These are phyloP conservation scores for Artemisiospiza belli DNA, from an alignment of 2,113 vertebrate genomes.

Conservation along the genomic window DNA sequence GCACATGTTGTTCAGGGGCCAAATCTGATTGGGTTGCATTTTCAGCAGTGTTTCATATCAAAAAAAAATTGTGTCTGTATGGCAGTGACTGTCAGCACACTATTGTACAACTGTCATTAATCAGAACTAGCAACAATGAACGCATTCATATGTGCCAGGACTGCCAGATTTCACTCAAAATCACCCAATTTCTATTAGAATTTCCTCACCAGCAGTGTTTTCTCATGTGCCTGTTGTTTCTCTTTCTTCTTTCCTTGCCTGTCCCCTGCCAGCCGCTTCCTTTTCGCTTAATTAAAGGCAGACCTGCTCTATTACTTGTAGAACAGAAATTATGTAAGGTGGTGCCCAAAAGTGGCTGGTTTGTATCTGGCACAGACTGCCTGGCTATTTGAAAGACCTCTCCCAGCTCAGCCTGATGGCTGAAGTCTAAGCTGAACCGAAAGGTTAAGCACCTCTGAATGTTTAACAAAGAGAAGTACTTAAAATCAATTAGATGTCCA, in stretches of 20 bases:
- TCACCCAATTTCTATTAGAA: conserved; percentile 63
- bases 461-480: conserved; percentile 47
- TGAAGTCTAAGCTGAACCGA: conserved; percentile 1
- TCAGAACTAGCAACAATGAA: conserved; percentile 77
- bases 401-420: neutral
- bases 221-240: conserved; percentile 54
- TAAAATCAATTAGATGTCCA: conserved; percentile 9
- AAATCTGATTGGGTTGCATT: conserved; percentile 81
- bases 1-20: conserved; percentile 77
- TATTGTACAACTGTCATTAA: conserved; percentile 79
- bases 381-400: neutral
- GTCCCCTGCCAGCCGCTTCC: neutral
- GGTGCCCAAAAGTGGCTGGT: neutral
- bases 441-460: conserved; percentile 18
- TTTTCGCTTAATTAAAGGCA: conserved; percentile 57
- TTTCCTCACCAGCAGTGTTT: conserved; percentile 64
- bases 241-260: conserved; percentile 8
- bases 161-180: conserved; percentile 73
- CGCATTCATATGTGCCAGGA: conserved; percentile 67
- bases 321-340: neutral
- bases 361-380: neutral
- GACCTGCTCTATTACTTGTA: neutral
- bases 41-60: conserved; percentile 77
- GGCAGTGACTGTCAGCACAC: conserved; percentile 71
- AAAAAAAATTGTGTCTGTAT: conserved; percentile 59